Evolutionary conservation across 2,888 invertebrate genomes (phyloP), one percentile per base, ranked within the genome.

Genomic region (Eurytoma californica): DNA sequence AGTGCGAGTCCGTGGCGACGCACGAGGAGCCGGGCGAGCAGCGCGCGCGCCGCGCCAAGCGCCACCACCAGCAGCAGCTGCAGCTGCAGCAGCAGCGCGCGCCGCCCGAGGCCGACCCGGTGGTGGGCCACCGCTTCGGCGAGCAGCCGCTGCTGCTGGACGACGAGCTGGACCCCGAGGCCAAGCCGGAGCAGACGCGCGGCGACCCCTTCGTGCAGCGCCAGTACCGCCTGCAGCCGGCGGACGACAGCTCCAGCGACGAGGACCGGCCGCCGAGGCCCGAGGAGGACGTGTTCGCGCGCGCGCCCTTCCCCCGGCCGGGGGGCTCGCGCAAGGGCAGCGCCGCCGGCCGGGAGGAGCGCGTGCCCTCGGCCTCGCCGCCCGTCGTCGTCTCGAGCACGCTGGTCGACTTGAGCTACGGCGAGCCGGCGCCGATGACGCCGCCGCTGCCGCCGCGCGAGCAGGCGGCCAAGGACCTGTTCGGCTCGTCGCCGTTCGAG

Each of bases 111-210:
- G 83, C 86, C 0, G 90, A 90, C 75, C 88, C 89, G 0, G 93
- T 95, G 81, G 93, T 95, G 7, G 93, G 95, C 0, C 95, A 95
- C 87, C 94, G 94, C 83, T 95, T 95, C 84, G 95, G 95, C 0
- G 95, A 95, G 81, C 93, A 93, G 83, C 95, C 95, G 0, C 89
- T 96, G 57, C 88, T 96, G 4, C 92, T 95, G 75, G 95, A 96
- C 86, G 95, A 95, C 87, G 95, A 96, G 85, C 89, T 95, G n/a
- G 94, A 94, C 84, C 93, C 93, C 0, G 93, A 94, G 73, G 89
- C 87, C 0, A 89, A 88, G 58, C 87, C 88, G 0, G 89, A 88
- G 47, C 90, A 90, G 72, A 85, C 86, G 1, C 91, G 90, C 61
- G 92, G 92, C 63, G 93, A 92, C 85, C 92, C 93, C 66, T 90